Base-by-base conservation (phyloP, 1,140 invertebrate genomes). In the Fopius arisanus region DNA sequence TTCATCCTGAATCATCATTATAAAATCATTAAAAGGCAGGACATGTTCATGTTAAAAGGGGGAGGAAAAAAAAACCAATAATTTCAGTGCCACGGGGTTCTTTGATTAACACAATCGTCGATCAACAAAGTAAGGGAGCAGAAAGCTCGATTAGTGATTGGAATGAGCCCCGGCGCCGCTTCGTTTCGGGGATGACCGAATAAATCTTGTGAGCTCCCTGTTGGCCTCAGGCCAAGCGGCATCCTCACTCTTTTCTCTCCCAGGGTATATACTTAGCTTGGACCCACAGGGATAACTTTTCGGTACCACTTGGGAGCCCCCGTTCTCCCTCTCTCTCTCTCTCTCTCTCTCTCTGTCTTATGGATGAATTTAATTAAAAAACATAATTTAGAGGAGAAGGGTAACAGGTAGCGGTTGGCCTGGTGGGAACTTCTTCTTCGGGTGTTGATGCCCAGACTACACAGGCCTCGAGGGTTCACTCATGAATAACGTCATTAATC, bases 401-500 rank as follows among this genome's bases (percentile, higher is more conserved):
- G 79, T 86, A 86, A 85, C 86, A 87, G 87, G 87, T 88, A 88
- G 87, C 86, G 76, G 77, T 69, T 54, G 73, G 79, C 79, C 76
- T 80, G 83, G 82, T 88, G 86, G 86, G 87, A 88, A 87, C 84
- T 84, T 80, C 80, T 83, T 75, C 71, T 75, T 78, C 54, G 70
- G 63, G 66, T 70, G 69, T 71, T 73, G 74, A 65, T 65, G 29
- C 62, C 12, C 29, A 76, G 72, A 51, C 67, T 71, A 59, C 51
- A 62, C 71, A 76, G 41, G 48, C 67, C 54, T 62, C 51, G 70
- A 79, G 79, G 78, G 84, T 81, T 84, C 82, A 82, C 83, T 88
- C 86, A 88, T 88, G 87, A 88, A 88, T 88, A 88, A 88, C 82
- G 86, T 87, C 87, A 88, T 88, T 87, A 88, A 88, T 85, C 83